These are phyloP conservation scores for Selenia dentaria DNA, from an alignment of 2,888 invertebrate genomes.

Conservation along the genomic window DNA sequence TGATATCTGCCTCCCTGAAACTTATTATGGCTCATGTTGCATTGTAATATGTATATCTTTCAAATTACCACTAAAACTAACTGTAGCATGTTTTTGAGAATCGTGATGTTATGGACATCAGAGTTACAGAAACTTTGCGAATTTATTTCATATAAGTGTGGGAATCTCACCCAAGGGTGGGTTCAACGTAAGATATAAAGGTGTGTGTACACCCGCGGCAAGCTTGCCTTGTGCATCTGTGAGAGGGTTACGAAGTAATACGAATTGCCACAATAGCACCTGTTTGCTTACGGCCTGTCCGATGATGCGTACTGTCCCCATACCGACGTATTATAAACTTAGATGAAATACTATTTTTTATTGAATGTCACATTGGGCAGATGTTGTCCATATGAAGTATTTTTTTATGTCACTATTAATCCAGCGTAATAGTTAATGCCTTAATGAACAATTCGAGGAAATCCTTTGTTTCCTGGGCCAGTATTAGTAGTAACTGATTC, in stretches of 20 bases:
- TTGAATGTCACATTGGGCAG: too few species aligned
- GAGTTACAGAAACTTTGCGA: too few species aligned
- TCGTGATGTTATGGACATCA: not conserved
- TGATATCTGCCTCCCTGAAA: not conserved
- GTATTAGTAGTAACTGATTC: too few species aligned
- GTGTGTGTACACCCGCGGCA: slow-evolving; percentile 36
- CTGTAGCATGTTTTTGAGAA: not conserved
- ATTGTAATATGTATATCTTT: not conserved
- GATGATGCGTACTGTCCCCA: slow-evolving; percentile 29
- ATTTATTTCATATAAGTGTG: not conserved
- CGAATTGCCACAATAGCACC: slow-evolving; percentile 37
- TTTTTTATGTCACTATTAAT: too few species aligned
- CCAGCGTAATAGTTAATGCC: too few species aligned
- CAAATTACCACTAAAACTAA: not conserved
- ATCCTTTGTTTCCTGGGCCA: too few species aligned
- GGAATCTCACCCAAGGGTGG: slow-evolving; percentile 36
- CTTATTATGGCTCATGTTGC: slow-evolving; percentile 3
- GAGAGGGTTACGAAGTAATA: slow-evolving; percentile 49
- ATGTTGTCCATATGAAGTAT: too few species aligned
- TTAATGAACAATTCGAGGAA: too few species aligned
- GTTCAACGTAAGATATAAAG: slow-evolving; percentile 39
- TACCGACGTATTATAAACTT: not conserved
- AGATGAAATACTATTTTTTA: too few species aligned
- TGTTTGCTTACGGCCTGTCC: slow-evolving; percentile 21
- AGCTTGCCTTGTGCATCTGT: slow-evolving; percentile 38